A percentile compares a stretch with the other conserved stretches of the same genome.
Conservation (phyloP, 2,797 vertebrate genomes). For the Rhinichthys osculus region DNA sequence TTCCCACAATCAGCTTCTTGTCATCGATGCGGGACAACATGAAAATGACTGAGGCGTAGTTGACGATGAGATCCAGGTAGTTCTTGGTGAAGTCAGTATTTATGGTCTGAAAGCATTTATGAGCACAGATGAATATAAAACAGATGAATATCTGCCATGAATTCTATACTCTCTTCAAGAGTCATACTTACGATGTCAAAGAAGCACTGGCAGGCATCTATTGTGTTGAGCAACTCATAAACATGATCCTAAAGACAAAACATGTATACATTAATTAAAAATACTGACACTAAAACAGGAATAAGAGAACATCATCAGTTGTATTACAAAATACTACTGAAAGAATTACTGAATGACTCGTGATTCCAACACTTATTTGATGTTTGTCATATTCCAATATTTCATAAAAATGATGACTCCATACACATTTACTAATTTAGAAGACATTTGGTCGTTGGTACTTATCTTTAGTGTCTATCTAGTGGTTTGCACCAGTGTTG, state of each 20-base stretch:
- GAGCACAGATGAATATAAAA: not conserved
- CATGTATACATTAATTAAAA: not conserved
- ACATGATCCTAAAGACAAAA: slow-evolving; percentile 86
- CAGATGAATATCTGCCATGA: no score
- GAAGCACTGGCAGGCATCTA: slow-evolving; percentile 91
- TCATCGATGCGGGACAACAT: slow-evolving; percentile 91
- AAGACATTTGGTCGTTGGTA: not conserved
- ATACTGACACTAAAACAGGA: not conserved
- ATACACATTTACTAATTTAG: not conserved
- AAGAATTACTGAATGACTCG: not conserved
- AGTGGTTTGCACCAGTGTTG: not conserved
- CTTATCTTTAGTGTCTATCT: not conserved
- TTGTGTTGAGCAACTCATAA: slow-evolving; percentile 93
- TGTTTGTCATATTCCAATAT: not conserved
- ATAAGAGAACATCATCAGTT: not conserved
- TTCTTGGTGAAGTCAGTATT: slow-evolving; percentile 93
- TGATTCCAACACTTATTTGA: not conserved
- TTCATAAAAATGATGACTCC: not conserved
- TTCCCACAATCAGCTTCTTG: slow-evolving; percentile 86
- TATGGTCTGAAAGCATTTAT: slow-evolving; percentile 73
- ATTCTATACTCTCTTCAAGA: not conserved
- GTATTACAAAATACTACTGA: not conserved
- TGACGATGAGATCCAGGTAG: slow-evolving; percentile 92
- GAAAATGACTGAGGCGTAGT: slow-evolving; percentile 88
- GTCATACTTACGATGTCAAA: slow-evolving; percentile 90